Evolutionary conservation across 2,113 vertebrate species (phyloP).

Genomic region (Polypterus senegalus): DNA sequence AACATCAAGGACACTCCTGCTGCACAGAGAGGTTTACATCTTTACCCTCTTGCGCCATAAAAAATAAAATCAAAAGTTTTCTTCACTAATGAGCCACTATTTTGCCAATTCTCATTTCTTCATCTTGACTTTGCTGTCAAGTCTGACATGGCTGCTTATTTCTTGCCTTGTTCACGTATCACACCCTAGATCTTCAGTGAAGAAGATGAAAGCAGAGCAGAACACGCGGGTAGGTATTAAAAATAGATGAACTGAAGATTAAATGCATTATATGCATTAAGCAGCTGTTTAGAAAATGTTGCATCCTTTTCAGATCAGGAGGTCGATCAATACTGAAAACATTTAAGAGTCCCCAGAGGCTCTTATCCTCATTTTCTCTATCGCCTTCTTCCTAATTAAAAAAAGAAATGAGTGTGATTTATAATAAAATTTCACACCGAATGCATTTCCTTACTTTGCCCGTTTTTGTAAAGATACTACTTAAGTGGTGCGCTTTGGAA

Average conservation of each 20-base stretch:
- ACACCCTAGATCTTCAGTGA: constrained; percentile 47
- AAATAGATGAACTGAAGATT: constrained; percentile 49
- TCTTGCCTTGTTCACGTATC: constrained; percentile 20
- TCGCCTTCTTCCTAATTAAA: constrained; percentile 3
- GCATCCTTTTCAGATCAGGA: constrained; percentile 7
- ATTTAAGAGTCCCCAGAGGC: constrained; percentile 3
- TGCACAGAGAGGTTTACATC: too few species aligned
- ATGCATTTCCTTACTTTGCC: too few species aligned
- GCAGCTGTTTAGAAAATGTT: constrained; percentile 2
- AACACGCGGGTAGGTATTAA: constrained; percentile 50
- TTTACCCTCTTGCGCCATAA: too few species aligned
- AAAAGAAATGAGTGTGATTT: background rate
- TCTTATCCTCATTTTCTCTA: constrained; percentile 6
- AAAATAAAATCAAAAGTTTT: too few species aligned
- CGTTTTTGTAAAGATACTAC: too few species aligned
- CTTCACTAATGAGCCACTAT: too few species aligned
- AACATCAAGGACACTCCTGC: too few species aligned
- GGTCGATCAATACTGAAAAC: background rate
- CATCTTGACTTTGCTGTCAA: constrained; percentile 40
- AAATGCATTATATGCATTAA: constrained; percentile 27
- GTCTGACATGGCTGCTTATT: constrained; percentile 32
- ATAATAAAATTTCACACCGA: background rate
- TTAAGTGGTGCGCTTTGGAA: too few species aligned
- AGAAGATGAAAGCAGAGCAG: constrained; percentile 46
- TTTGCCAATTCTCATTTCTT: constrained; percentile 25